phyloP scores from a whole-genome alignment of 2,113 vertebrate genomes.

The Fukomys damarensis region DNA sequence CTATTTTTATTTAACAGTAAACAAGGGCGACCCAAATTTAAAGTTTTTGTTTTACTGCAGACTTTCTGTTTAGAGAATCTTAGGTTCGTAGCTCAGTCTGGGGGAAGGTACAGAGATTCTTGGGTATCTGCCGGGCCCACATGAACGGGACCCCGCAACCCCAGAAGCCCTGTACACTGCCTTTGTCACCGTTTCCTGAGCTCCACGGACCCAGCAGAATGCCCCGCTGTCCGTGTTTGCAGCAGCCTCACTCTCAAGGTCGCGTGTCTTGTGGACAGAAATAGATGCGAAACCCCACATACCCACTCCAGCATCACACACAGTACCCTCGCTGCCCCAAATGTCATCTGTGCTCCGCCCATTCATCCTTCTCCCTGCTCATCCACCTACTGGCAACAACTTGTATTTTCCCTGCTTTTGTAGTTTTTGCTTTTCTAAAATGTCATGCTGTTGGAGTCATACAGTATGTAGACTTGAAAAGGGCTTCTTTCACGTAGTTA shows the following conservation, averaged over 20 bases:
- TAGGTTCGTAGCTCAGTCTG: neutral
- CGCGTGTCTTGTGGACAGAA: rapidly evolving
- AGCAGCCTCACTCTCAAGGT: no score
- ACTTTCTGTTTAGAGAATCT: neutral
- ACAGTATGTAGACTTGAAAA: neutral
- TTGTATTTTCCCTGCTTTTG: neutral
- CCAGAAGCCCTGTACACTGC: no score
- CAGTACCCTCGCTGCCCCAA: neutral
- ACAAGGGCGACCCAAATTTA: neutral
- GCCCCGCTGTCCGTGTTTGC: no score
- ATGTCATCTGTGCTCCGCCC: neutral
- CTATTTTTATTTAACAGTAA: conserved; percentile 53
- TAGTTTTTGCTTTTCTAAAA: neutral
- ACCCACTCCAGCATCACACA: neutral
- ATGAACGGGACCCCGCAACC: neutral
- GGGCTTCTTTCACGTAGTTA: neutral
- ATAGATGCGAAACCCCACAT: neutral
- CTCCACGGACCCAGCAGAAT: neutral
- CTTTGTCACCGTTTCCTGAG: neutral
- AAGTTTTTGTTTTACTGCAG: neutral
- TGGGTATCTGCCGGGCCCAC: neutral
- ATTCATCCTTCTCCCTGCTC: neutral
- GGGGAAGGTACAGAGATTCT: neutral
- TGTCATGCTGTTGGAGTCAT: neutral
- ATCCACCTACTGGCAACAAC: neutral